These are phyloP conservation scores for Trididemnum miniatum DNA, from an alignment of 23 tunicate genomes.

Conservation along the genomic window DNA sequence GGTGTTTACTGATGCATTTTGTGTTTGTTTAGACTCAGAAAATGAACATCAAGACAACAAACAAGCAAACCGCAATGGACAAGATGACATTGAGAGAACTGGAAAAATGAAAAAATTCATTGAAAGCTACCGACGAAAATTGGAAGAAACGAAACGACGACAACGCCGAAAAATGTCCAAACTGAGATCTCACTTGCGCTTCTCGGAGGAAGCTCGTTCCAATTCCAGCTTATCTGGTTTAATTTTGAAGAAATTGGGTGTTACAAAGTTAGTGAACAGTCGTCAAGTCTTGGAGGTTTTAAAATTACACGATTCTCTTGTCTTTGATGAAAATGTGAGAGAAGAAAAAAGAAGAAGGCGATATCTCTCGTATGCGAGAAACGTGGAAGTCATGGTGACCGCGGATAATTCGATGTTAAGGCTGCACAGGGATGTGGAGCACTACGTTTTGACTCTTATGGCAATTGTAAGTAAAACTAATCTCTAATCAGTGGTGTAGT, in stretches of 20 bases:
- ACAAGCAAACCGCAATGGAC: background rate
- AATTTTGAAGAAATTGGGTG: background rate
- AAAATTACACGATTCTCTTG: background rate
- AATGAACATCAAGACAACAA: background rate
- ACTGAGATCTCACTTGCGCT: background rate
- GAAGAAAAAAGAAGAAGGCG: constrained; percentile 45
- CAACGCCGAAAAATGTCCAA: background rate
- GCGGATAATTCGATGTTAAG: constrained; percentile 66
- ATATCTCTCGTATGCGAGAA: constrained; percentile 62
- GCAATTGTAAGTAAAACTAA: constrained; percentile 91
- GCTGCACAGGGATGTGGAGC: constrained; percentile 74
- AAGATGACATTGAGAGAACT: background rate
- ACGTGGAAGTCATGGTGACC: constrained; percentile 92
- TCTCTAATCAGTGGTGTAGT: too few relatives aligned
- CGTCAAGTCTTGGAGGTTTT: background rate
- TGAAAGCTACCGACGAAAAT: background rate
- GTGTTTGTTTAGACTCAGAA: too few relatives aligned
- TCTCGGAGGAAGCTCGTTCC: background rate
- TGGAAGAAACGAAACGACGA: background rate
- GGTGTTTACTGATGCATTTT: too few relatives aligned
- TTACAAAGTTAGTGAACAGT: background rate
- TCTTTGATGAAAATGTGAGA: too few relatives aligned
- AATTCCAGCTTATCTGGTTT: background rate
- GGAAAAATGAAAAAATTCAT: too few relatives aligned
- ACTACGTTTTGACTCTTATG: constrained; percentile 85